phyloP scores from a whole-genome alignment of 1,140 invertebrate genomes.

The Babylonia areolata region DNA sequence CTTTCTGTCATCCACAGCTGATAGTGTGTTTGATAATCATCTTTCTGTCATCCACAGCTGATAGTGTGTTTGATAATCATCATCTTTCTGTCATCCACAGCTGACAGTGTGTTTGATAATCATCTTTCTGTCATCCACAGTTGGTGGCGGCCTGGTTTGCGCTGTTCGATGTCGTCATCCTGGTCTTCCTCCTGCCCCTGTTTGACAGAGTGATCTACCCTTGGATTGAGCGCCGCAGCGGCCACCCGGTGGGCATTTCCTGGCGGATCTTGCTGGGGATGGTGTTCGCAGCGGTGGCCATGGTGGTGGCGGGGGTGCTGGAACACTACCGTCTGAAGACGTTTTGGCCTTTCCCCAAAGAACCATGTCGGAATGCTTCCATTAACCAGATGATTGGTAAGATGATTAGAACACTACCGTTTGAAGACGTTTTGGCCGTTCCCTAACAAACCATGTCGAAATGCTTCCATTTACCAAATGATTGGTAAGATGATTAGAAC shows the following conservation, averaged over 20 bases:
- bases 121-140: conserved; percentile 37
- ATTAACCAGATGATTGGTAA: conserved; percentile 62
- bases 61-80: no score
- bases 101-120: no score
- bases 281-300: conserved; percentile 75
- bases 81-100: no score
- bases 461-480: no score
- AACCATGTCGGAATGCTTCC: conserved; percentile 46
- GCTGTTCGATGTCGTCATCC: conserved; percentile 76
- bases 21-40: no score
- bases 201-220: conserved; percentile 77
- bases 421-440: no score
- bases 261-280: conserved; percentile 76
- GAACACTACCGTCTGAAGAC: conserved; percentile 63
- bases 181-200: conserved; percentile 76
- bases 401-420: no score
- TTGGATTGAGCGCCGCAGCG: conserved; percentile 53
- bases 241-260: conserved; percentile 59
- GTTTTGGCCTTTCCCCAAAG: conserved; percentile 51
- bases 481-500: no score
- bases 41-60: no score
- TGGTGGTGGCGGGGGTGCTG: conserved; percentile 75
- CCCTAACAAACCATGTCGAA: no score
- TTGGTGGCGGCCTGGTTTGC: conserved; percentile 77
- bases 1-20: no score